Evolutionary conservation across 2,797 vertebrate species (phyloP), one percentile per base, ranked within the genome.

Genomic region (Alfaro cultratus): DNA sequence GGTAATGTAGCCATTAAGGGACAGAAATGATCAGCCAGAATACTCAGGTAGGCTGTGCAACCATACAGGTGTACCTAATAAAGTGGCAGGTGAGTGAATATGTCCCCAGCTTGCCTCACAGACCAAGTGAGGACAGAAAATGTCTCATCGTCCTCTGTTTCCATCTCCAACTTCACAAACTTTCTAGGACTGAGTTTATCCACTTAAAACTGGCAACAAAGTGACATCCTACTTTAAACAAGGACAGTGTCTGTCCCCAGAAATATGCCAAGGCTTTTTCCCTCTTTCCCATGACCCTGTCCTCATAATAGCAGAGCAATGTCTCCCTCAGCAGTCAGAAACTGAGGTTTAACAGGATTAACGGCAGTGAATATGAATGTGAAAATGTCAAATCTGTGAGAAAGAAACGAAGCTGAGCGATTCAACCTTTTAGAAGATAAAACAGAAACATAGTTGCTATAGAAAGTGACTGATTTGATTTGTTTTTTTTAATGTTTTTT

Each of bases 141-240:
- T 41, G 36, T 70, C 67, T 26, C 21, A 12, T 43, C 39, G 34
- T 43, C 31, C 68, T 71, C 68, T 7, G 39, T 45, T 71, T 45
- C 39, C 26, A 71, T 29, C 41, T n/a, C 68, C 39, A 45, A 71
- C 39, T 45, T 45, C 23, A 70, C 21, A 18, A 70, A n/a, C 23
- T 70, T 70, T 70, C 16, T 26, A 45, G 26, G 41, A 1, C 16
- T 43, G 36, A 36, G 39, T 43, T 70, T 70, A 70, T 43, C 2
- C 0, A 21, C 64, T 68, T 41, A 3, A 68, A 43, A 21, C 67
- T 45, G 67, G 41, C 23, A 70, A 43, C 67, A 70, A 70, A 70
- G 39, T 70, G 12, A 45, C 68, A 71, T 71, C 68, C 39, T n/a
- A 71, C 41, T 71, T 71, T 71, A n/a, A 71, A 71, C 41, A 71